Evolutionary conservation across 1,140 invertebrate species (phyloP).

Genomic region (Palaemon carinicauda): DNA sequence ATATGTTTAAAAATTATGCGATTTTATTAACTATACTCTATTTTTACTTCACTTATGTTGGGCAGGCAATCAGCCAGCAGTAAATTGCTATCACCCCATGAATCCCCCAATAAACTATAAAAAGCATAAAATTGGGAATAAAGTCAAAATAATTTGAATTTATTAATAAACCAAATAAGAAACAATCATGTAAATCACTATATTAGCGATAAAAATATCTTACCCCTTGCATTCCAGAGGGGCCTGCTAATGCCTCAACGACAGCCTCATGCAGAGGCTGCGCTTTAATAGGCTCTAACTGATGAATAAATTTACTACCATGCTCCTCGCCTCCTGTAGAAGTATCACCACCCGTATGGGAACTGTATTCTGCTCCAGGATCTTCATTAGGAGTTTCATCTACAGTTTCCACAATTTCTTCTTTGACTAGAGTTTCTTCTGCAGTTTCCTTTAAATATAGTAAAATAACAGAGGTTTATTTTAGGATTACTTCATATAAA

Average conservation of each 20-base stretch:
- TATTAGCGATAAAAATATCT: not conserved
- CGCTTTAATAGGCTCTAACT: slow-evolving; percentile 30
- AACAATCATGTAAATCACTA: not conserved
- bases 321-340: slow-evolving; percentile 29
- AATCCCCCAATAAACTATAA: no score
- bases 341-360: not conserved
- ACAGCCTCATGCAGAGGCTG: slow-evolving; percentile 44
- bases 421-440: slow-evolving; percentile 52
- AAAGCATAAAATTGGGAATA: no score
- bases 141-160: no score
- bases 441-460: slow-evolving; percentile 10
- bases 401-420: slow-evolving; percentile 39
- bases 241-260: slow-evolving; percentile 42
- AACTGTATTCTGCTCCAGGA: slow-evolving; percentile 23
- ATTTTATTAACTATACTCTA: no score
- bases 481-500: no score
- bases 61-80: no score
- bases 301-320: slow-evolving; percentile 14
- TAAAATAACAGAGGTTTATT: not conserved
- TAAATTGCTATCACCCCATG: no score
- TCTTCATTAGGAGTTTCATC: slow-evolving; percentile 38
- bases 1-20: no score
- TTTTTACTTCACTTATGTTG: no score
- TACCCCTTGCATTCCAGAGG: slow-evolving; percentile 45
- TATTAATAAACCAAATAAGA: no score